phyloP scores from a whole-genome alignment of 2,888 invertebrate genomes.

The Drosophila quinaria region DNA sequence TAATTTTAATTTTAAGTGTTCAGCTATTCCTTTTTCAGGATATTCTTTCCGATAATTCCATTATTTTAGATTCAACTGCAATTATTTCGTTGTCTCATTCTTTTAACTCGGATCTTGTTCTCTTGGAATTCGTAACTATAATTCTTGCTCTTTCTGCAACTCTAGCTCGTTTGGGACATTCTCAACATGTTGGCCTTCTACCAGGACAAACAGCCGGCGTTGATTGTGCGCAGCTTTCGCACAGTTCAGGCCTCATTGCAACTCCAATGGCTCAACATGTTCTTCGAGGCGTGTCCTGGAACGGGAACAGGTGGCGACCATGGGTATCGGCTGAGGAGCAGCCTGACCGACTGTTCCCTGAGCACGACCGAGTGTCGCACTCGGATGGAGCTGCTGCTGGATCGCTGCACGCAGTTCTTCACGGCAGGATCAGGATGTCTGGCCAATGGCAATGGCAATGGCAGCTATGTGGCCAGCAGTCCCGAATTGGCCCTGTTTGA shows the following conservation, averaged over 20 bases:
- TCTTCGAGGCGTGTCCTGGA: constrained; percentile 68
- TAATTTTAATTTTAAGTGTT: no score
- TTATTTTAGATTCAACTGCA: no score
- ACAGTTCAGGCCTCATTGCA: constrained; percentile 83
- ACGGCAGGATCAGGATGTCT: constrained; percentile 54
- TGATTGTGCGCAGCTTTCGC: constrained; percentile 81
- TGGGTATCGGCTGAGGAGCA: constrained; percentile 48
- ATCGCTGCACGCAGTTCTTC: constrained; percentile 85
- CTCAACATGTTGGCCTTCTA: constrained; percentile 84
- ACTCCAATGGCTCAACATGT: constrained; percentile 80
- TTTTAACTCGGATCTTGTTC: no score
- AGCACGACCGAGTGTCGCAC: constrained; percentile 82
- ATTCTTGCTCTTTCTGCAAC: neutral
- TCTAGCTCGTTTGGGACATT: constrained; percentile 84
- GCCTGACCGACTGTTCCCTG: constrained; percentile 72
- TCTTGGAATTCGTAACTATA: no score
- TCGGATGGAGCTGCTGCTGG: constrained; percentile 84
- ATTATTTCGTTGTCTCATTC: no score
- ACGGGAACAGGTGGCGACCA: constrained; percentile 1
- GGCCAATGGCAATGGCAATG: constrained; percentile 22
- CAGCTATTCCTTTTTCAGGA: no score
- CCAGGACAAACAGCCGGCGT: constrained; percentile 80
- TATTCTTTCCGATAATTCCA: no score
- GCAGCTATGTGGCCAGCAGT: constrained; percentile 75
- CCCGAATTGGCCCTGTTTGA: constrained; percentile 83